These are phyloP conservation scores for Xestia sexstrigata DNA, from an alignment of 2,888 invertebrate species.

Conservation along the genomic window DNA sequence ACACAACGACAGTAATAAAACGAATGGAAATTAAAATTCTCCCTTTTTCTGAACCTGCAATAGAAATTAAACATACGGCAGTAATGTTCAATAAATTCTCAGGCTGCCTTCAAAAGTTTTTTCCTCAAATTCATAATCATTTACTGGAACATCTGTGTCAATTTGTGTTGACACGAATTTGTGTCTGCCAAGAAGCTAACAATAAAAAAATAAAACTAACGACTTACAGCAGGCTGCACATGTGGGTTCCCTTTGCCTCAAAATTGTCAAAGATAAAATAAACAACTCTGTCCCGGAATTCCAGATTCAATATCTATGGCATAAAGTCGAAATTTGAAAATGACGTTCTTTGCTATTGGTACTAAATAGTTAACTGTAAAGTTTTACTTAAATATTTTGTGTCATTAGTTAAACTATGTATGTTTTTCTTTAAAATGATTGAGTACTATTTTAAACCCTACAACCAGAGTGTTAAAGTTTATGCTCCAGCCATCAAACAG, in stretches of 20 bases:
- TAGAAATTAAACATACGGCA: slow-evolving; percentile 62
- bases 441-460: slow-evolving; percentile 64
- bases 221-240: slow-evolving; percentile 82
- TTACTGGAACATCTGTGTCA: slow-evolving; percentile 83
- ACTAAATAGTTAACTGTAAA: slow-evolving; percentile 75
- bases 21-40: slow-evolving; percentile 28
- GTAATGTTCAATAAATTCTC: slow-evolving; percentile 57
- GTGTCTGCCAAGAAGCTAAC: slow-evolving; percentile 76
- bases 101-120: slow-evolving; percentile 48
- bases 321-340: slow-evolving; percentile 67
- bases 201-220: slow-evolving; percentile 83
- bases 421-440: slow-evolving; percentile 30
- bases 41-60: slow-evolving; percentile 42
- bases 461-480: slow-evolving; percentile 39
- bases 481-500: slow-evolving; percentile 17
- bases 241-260: slow-evolving; percentile 82
- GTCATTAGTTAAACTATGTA: slow-evolving; percentile 76
- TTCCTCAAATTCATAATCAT: slow-evolving; percentile 72
- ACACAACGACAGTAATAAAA: slow-evolving; percentile 5
- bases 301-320: slow-evolving; percentile 36
- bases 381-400: slow-evolving; percentile 81
- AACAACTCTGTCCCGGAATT: slow-evolving; percentile 56
- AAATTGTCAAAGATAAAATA: slow-evolving; percentile 69
- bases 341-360: slow-evolving; percentile 45
- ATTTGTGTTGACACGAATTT: slow-evolving; percentile 85